Evolutionary conservation across 2,888 invertebrate genomes (phyloP), one percentile per base, ranked within the genome.

Genomic region (Cosmopolites sordidus): DNA sequence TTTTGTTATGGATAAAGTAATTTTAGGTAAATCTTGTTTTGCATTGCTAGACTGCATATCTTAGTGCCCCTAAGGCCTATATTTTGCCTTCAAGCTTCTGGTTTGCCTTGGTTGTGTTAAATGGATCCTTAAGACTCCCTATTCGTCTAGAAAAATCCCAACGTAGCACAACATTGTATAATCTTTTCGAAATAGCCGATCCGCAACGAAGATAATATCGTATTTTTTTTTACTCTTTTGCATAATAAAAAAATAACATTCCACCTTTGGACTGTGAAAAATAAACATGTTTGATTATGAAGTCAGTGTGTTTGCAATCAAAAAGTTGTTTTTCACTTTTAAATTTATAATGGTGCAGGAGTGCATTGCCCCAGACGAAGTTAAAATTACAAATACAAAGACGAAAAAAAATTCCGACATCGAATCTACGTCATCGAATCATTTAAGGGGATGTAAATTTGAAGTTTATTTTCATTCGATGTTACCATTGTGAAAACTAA

Each of bases 341-440:
- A 56, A 48, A 56, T 49, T 52, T 56, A 53, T 56, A 56, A 52
- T 56, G 52, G 51, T 27, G 45, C 30, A 17, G 29, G 46, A 39
- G 56, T 56, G 52, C 56, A 56, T 49, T 56, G 52, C 48, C 56
- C 56, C 56, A 56, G 56, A 56, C 56, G 46, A 56, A 51, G 48
- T 52, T 52, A 48, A 56, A 56, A 52, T 56, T 52, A 56, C 33
- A 45, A 48, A 49, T 51, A 52, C 56, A 52, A 42, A 45, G 52
- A 48, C 56, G 52, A 56, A 56, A 51, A 37, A n/a, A 37, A 37
- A n/a, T 37, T 37, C 8, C 22, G 22, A 22, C 22, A 22, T n/a
- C n/a, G n/a, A n/a, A n/a, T n/a, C n/a, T n/a, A n/a, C n/a, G n/a
- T n/a, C n/a, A n/a, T n/a, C n/a, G n/a, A n/a, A n/a, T n/a, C n/a